A percentile compares a stretch with the other conserved stretches of the same genome.
Evolutionary conservation across 2,113 vertebrate genomes (phyloP).

Genomic region (Anhinga anhinga): DNA sequence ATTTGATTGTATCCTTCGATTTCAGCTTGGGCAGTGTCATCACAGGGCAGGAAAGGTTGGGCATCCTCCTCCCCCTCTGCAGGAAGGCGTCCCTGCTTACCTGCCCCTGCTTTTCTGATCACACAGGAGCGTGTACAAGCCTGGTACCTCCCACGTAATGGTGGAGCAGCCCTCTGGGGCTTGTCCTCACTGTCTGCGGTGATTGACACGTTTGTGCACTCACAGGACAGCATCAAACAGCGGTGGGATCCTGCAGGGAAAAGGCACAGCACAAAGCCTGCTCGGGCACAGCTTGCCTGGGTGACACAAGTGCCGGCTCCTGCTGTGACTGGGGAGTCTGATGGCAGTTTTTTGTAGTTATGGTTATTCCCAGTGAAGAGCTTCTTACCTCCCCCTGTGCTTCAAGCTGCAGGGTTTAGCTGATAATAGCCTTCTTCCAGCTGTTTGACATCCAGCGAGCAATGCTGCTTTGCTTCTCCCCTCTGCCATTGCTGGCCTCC

Average conservation of each 20-base stretch:
- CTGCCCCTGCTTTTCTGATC: background rate
- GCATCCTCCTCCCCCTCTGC: background rate
- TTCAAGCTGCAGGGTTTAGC: background rate
- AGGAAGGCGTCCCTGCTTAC: background rate
- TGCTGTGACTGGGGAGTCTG: background rate
- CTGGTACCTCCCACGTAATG: accelerated
- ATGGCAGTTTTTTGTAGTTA: background rate
- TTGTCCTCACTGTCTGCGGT: background rate
- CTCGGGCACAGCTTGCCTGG: background rate
- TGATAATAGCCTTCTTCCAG: conserved; percentile 10
- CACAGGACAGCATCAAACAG: accelerated
- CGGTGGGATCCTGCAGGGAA: background rate
- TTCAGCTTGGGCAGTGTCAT: background rate
- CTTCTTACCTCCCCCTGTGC: background rate
- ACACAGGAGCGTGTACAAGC: background rate
- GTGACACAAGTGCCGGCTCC: background rate
- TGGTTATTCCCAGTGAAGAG: background rate
- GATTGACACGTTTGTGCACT: background rate
- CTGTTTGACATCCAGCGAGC: background rate
- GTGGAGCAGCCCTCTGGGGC: background rate
- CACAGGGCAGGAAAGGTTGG: background rate
- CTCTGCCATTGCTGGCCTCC: background rate
- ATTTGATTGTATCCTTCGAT: background rate
- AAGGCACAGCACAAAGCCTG: background rate
- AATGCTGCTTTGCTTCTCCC: background rate